Base-by-base conservation (phyloP, 2,797 vertebrate genomes). In the Coccyzus lansbergi region DNA sequence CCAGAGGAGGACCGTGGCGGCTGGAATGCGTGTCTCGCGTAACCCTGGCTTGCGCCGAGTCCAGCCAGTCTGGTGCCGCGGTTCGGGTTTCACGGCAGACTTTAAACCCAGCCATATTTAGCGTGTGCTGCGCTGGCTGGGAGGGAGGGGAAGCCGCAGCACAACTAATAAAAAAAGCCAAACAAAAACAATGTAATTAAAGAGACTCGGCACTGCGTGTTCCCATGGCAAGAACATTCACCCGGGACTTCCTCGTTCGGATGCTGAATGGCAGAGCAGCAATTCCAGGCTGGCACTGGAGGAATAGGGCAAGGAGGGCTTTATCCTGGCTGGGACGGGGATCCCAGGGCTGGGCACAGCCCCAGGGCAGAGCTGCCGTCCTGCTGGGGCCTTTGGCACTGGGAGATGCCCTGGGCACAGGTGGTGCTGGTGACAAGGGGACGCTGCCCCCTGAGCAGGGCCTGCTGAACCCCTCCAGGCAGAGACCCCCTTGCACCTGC, bases 41-140 rank as follows among this genome's bases (percentile, higher is more conserved):
- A 96, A 95, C 94, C 94, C 97, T 93, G 95, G 97, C 92, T 87
- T 97, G 96, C 92, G 34, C 96, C 97, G 97, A 97, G 98, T 98
- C 98, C 98, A 99, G 99, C 98, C 98, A 98, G 98, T 98, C 98
- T 99, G 98, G 98, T 99, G 98, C 98, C 98, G 98, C 97, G 98
- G 97, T 97, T 99, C 98, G 98, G 97, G 98, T 99, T 99, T 99
- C 98, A 99, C 92, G 55, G 86, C 56, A 77, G 98, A 97, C 98
- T 98, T 98, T 98, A 98, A 98, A 98, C 98, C 97, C 98, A 95
- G 98, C 98, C 98, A 98, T 98, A 98, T 99, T 98, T 98, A 99
- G 98, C 98, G 97, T 97, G 97, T 86, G 97, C 97, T 94, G 82
- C 59, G 17, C 95, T 6, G 86, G 95, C 86, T 59, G 95, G 84